Conservation (phyloP, 53 echinoderm and acorn worm species). For the Antedon mediterranea region DNA sequence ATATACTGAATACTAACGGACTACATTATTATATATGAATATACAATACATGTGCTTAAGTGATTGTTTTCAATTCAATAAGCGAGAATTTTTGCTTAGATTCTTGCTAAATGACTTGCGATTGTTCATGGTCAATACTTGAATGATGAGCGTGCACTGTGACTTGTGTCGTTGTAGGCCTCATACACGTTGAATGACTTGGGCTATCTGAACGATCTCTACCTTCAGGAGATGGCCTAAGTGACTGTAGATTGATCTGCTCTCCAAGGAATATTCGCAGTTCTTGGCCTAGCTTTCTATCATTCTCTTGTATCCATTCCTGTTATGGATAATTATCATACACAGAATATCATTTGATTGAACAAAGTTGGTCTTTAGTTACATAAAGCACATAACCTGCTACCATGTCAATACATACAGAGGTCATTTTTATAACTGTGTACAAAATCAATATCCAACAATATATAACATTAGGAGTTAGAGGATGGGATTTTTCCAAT, state of each 20-base stretch:
- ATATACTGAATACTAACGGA: no score
- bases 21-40: no score
- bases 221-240: background rate
- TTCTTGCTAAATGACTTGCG: background rate
- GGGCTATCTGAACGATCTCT: background rate
- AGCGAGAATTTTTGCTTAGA: background rate
- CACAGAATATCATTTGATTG: no score
- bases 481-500: no score
- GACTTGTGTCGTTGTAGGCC: background rate
- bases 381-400: no score
- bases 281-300: conserved; percentile 44
- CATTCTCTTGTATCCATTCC: conserved; percentile 69
- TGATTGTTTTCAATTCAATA: background rate
- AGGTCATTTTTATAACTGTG: no score
- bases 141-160: background rate
- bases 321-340: conserved; percentile 1
- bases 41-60: background rate
- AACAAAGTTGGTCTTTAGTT: no score
- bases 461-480: no score
- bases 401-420: no score
- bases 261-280: conserved; percentile 60
- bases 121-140: background rate
- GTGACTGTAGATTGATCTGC: conserved; percentile 41
- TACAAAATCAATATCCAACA: no score
- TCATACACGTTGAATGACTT: background rate